These are phyloP conservation scores for Schizopygopsis pylzovi DNA, from an alignment of 2,797 vertebrate genomes.

Conservation along the genomic window DNA sequence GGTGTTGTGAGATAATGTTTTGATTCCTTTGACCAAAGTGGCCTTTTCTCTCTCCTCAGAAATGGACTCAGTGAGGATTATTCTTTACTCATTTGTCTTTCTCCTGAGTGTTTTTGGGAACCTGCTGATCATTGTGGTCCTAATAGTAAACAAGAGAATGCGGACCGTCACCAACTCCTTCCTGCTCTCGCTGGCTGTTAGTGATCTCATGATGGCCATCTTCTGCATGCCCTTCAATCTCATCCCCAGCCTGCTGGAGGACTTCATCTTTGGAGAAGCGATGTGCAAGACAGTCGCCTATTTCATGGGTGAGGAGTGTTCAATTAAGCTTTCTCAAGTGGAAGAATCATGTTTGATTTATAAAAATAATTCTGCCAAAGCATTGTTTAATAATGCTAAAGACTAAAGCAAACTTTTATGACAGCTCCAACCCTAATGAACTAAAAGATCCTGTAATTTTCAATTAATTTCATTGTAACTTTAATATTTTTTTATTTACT, in stretches of 20 bases:
- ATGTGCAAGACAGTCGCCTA: constrained; percentile 90
- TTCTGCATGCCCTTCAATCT: constrained; percentile 88
- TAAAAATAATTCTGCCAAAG: not conserved
- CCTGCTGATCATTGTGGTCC: constrained; percentile 79
- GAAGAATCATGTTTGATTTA: not conserved
- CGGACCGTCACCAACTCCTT: constrained; percentile 87
- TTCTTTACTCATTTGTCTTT: constrained; percentile 88
- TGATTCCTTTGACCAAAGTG: not conserved
- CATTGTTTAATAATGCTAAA: constrained; percentile 15
- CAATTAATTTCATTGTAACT: not conserved
- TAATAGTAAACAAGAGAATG: constrained; percentile 81
- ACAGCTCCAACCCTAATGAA: not conserved
- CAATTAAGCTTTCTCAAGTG: constrained; percentile 5
- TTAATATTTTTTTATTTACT: not conserved
- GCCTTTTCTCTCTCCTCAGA: constrained; percentile 63
- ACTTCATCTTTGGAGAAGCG: constrained; percentile 88
- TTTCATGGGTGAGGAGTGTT: constrained; percentile 86
- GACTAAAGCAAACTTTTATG: not conserved
- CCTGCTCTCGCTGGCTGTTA: constrained; percentile 84
- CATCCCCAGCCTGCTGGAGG: constrained; percentile 88
- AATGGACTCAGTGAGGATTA: constrained; percentile 79
- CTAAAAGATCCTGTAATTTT: not conserved
- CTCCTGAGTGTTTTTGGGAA: constrained; percentile 86
- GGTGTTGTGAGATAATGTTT: not conserved
- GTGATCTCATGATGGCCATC: constrained; percentile 83